Base-by-base conservation (phyloP, 2,797 vertebrate species). In the Pogoniulus pusillus region DNA sequence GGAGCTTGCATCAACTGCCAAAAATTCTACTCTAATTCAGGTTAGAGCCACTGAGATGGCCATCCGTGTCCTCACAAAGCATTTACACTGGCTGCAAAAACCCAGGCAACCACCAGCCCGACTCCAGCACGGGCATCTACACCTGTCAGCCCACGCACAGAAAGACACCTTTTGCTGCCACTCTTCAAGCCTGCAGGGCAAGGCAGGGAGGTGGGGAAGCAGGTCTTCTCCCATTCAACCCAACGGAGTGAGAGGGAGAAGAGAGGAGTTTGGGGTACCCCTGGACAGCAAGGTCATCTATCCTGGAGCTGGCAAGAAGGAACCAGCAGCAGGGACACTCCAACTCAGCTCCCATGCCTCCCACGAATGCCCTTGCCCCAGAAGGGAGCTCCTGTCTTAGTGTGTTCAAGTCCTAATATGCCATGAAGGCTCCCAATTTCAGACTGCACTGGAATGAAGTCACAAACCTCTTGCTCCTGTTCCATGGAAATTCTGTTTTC, bases 321-420 rank as follows among this genome's bases (percentile, higher is more conserved):
- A 75, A 58, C 11, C 51, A 59, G 35, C 26, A 82, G 68, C 62
- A 83, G 4, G 60, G 27, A 64, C 22, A 7, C 12, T 14, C 47
- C 19, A 64, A 2, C 5, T 7, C 5, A 1, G 22, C 15, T 47
- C 71, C 32, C 1, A 0, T 5, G 7, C 2, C 29, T 27, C 18
- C 10, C 27, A 11, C 0, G 0, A 30, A 18, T 4, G 4, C 6
- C 13, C 6, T 17, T 37, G 74, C 37, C 37, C 64, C 37, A 57
- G 24, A 75, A 9, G 22, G 23, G 7, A 58, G 5, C 2, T 1
- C 64, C 63, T 37, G 11, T 7, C 70, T 65, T 30, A 7, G 24
- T 2, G 1, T 3, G 32, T 53, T 70, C 12, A 18, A 66, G 71
- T 19, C n/a, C 17, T 58, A 64, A 65, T 12, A 4, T 1, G 4